Percentiles rank a stretch among this genome's conserved stretches.
Conservation (phyloP, 2,888 invertebrate genomes). For the Tipula lateralis region DNA sequence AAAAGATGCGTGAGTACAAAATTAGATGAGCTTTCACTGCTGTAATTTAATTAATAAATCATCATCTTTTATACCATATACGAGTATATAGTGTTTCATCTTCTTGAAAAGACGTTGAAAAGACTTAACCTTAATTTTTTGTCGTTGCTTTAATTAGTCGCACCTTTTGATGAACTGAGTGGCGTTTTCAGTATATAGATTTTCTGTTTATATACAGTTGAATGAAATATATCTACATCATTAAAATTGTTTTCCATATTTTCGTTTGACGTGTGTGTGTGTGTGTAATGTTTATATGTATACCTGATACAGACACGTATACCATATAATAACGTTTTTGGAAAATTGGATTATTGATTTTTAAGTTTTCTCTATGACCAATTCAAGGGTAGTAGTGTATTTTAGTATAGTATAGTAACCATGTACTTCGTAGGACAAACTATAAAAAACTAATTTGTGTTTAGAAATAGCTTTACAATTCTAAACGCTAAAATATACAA, state of each 20-base stretch:
- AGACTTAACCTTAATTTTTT: background rate
- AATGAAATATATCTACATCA: background rate
- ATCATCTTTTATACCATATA: background rate
- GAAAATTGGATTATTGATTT: constrained; percentile 19
- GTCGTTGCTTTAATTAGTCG: background rate
- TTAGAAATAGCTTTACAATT: background rate
- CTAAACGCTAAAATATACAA: background rate
- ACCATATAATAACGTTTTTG: background rate
- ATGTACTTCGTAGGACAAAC: background rate
- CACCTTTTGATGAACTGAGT: background rate
- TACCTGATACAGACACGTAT: background rate
- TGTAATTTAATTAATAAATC: background rate
- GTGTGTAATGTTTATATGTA: background rate
- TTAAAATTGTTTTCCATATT: background rate
- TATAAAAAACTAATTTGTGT: background rate
- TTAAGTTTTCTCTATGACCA: background rate
- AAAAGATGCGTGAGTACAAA: background rate
- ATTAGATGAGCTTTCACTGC: background rate
- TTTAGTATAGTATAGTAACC: no score
- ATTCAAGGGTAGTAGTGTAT: constrained; percentile 12
- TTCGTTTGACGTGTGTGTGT: background rate
- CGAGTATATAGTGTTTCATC: background rate
- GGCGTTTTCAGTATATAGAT: background rate
- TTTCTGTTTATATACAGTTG: background rate
- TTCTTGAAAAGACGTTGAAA: background rate